Evolutionary conservation across 2,888 invertebrate genomes (phyloP), one percentile per base, ranked within the genome.

Genomic region (Drosophila suboccidentalis): DNA sequence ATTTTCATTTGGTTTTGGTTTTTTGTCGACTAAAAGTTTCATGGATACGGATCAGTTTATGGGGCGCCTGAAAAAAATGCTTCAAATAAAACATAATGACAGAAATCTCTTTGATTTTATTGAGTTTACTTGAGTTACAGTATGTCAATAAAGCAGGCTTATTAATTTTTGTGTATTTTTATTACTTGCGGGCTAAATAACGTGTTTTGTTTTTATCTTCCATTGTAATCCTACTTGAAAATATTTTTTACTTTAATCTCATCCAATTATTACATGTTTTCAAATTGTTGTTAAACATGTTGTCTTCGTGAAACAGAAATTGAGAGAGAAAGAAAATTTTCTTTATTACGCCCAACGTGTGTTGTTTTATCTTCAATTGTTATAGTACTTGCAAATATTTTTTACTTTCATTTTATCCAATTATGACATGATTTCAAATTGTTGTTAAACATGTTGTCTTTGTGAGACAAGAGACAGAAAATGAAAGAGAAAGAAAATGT

Each of bases 101-200:
- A 63, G 47, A 41, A 78, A 73, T 69, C 68, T 44, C 63, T 75
- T 78, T 69, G 78, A 78, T 63, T 73, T 78, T 57, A 68, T 63
- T 53, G 47, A 46, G 57, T 39, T 22, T 49, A 34, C 29, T 39
- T 19, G 15, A 36, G 17, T 53, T 62, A 61, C 44, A 32, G 19
- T 46, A 58, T 61, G 41, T n/a, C 58, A 39, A 46, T 43, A 9
- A 43, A n/a, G 8, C 5, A 9, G 4, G 19, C 47, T 17, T 44
- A 19, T 22, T 26, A 57, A 36, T 26, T 44, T 17, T 19, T 26
- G 36, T 57, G 36, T 26, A 29, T 15, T 22, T 44, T 57, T 57
- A 26, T 15, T 57, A 11, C 43, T 22, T n/a, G 34, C 3, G 11
- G 11, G 34, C 11, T 17, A 13, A 26, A 13, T 39, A 57, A n/a